These are phyloP conservation scores for Onychostruthus taczanowskii DNA, from an alignment of 2,113 vertebrate genomes.

Conservation along the genomic window DNA sequence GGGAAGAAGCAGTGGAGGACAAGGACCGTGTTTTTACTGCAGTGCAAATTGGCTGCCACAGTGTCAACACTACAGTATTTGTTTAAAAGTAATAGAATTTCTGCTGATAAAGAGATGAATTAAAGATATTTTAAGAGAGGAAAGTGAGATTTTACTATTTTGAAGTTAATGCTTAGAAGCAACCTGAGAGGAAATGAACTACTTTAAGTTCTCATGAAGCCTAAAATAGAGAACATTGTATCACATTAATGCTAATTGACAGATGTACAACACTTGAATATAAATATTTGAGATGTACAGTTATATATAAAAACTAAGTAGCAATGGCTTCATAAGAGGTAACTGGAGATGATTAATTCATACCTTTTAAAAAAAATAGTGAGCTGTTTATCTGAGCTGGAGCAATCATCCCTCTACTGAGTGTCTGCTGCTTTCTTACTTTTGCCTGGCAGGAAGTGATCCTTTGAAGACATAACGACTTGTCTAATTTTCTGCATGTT, in stretches of 20 bases:
- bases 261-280: not conserved
- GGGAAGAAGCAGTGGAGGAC: not conserved
- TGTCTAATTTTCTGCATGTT: slow-evolving; percentile 37
- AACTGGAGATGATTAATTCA: not conserved
- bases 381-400: not conserved
- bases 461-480: not conserved
- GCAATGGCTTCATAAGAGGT: not conserved
- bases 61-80: not conserved
- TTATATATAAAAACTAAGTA: not conserved
- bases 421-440: not conserved
- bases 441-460: not conserved
- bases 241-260: not conserved
- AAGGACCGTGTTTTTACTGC: not conserved
- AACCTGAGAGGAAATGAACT: not conserved
- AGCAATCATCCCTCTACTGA: not conserved
- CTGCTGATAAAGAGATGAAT: not conserved
- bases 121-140: not conserved
- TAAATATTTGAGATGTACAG: not conserved
- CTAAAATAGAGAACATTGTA: not conserved
- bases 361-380: not conserved
- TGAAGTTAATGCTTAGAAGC: not conserved
- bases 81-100: not conserved
- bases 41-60: accelerated
- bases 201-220: not conserved
- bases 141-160: not conserved